These are phyloP conservation scores for Crotalus helleri DNA, from an alignment of 2,113 vertebrate species.

Conservation along the genomic window DNA sequence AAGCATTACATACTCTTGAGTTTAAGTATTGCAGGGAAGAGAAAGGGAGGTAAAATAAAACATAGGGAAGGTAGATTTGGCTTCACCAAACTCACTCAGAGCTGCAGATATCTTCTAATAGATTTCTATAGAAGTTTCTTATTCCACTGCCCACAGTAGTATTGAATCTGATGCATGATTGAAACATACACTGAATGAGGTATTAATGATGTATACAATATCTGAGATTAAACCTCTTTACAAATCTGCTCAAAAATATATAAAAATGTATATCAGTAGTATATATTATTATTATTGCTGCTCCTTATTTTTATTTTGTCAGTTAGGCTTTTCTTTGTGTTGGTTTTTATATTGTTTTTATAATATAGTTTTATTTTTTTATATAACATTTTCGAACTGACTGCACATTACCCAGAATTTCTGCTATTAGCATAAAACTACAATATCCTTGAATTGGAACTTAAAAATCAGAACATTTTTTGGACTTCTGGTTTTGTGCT, in stretches of 20 bases:
- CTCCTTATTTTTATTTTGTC: neutral
- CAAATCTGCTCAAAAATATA: neutral
- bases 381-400: neutral
- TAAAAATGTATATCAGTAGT: neutral
- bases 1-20: neutral
- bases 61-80: neutral
- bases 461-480: neutral
- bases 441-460: neutral
- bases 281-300: neutral
- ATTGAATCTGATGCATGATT: neutral
- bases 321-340: neutral
- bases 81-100: neutral
- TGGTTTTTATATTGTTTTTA: neutral
- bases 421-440: neutral
- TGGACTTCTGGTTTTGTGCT: too few species aligned
- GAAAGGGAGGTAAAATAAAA: neutral
- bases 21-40: neutral
- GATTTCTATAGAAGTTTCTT: neutral
- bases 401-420: neutral
- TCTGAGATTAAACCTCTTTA: neutral
- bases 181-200: neutral
- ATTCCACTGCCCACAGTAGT: neutral
- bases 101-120: neutral
- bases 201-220: neutral
- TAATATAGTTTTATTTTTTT: neutral